Base-by-base conservation (phyloP, 2,888 invertebrate species). In the Cryptocheilus praepositus region DNA sequence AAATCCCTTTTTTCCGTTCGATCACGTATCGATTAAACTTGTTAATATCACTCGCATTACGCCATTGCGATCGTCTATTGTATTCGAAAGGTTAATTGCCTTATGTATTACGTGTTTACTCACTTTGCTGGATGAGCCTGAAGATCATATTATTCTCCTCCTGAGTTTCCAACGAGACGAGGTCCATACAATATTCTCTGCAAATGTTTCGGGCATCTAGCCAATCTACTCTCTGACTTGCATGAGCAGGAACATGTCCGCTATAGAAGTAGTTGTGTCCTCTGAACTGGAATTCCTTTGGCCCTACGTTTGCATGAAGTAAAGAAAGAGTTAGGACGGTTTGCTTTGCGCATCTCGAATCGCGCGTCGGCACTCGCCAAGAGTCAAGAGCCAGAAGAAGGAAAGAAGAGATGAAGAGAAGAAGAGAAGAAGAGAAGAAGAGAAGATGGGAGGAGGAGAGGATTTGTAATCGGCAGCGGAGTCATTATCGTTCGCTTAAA, bases 101-200 rank as follows among this genome's bases (percentile, higher is more conserved):
- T 36, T 36, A n/a, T n/a, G 7, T 46, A 22, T 58, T 46, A 36
- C 8, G 13, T 36, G 49, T 7, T 46, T 63, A 89, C 92, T 91
- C 87, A 94, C 95, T 95, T 89, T 95, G 94, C 89, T 95, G 95
- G 78, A 96, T 95, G 52, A 96, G 92, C 89, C 94, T 94, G 92
- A 95, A 96, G 89, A 96, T 93, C 84, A 96, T 92, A 89, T 96
- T 96, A 87, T 96, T 96, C 89, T 97, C 95, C 88, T 96, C 95
- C 89, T 96, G 95, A 13, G 95, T 94, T 89, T 97, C 96, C 89
- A 96, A 91, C 19, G 96, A 95, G 56, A 96, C 94, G 81, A 96
- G 92, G 89, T 97, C 97, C 97, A 97, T 97, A 89, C 97, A 97
- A 89, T 96, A 96, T 89, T 96, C 95, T 77, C 97, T 92, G 91